Percentiles rank a stretch among this genome's conserved stretches.
phyloP scores from a whole-genome alignment of 2,113 vertebrate species.

The Scalopus aquaticus region DNA sequence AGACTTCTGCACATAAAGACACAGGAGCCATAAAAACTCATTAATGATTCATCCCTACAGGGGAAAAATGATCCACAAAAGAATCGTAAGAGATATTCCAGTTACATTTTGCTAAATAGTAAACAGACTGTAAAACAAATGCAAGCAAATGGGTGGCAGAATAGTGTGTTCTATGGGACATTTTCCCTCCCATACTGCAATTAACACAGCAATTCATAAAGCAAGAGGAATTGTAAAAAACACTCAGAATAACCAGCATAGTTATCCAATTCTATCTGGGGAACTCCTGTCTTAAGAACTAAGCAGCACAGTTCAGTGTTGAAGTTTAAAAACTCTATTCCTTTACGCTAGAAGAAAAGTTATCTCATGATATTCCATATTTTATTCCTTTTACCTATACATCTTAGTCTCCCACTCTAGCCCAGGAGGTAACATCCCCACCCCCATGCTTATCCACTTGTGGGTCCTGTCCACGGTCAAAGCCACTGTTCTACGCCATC shows the following conservation, averaged over 20 bases:
- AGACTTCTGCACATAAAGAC: not conserved
- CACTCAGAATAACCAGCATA: not conserved
- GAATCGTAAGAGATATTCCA: constrained; percentile 42
- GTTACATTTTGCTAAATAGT: constrained; percentile 27
- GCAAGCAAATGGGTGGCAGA: not conserved
- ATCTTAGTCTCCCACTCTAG: not conserved
- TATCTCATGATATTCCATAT: not conserved
- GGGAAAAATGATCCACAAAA: not conserved
- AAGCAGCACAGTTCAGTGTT: not conserved
- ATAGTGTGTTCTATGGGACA: not conserved
- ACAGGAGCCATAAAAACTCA: constrained; percentile 31
- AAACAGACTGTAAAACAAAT: constrained; percentile 57
- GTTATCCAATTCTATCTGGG: not conserved
- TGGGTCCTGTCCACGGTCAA: not conserved
- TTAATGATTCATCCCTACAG: not conserved
- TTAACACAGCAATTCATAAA: constrained; percentile 3
- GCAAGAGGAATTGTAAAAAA: constrained; percentile 40
- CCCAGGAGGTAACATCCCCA: not conserved
- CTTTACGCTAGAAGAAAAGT: not conserved
- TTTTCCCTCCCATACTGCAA: not conserved
- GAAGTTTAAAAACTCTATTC: not conserved
- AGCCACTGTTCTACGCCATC: not conserved
- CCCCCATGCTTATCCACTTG: not conserved
- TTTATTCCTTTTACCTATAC: not conserved
- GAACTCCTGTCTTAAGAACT: not conserved